Evolutionary conservation across 2,113 vertebrate species (phyloP).

Genomic region (Cyphomyrus discorhynchus): DNA sequence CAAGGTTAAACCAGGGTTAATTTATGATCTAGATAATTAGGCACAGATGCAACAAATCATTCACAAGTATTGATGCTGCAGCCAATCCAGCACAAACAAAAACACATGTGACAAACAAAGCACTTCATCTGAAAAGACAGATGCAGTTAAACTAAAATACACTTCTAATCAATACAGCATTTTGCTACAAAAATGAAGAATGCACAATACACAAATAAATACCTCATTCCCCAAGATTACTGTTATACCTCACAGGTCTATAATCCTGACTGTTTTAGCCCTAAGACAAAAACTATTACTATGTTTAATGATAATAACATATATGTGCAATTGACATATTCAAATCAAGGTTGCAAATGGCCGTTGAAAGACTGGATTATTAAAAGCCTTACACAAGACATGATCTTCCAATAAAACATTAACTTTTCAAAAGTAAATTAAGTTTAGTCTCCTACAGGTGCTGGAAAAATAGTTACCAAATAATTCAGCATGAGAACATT

Average conservation of each 20-base stretch:
- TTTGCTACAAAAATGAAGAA: not conserved
- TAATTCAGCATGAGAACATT: no score
- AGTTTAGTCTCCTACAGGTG: not conserved
- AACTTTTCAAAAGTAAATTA: not conserved
- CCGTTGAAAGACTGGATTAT: not conserved
- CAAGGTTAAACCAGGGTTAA: not conserved
- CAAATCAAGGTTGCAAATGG: not conserved
- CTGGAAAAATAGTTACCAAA: no score
- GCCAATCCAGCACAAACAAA: not conserved
- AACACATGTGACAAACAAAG: not conserved
- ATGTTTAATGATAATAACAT: not conserved
- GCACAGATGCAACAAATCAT: not conserved
- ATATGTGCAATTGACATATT: not conserved
- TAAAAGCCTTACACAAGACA: not conserved
- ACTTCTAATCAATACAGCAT: not conserved
- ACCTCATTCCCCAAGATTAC: not conserved
- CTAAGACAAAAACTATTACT: not conserved
- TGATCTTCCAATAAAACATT: not conserved
- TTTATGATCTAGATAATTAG: not conserved
- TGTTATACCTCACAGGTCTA: not conserved
- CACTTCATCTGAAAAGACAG: not conserved
- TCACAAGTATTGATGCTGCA: not conserved
- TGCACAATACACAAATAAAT: not conserved
- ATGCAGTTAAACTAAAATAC: not conserved
- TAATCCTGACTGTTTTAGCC: not conserved